A percentile compares a stretch with the other conserved stretches of the same genome.
phyloP scores from a whole-genome alignment of 2,797 vertebrate species.

The Crocodylus rhombifer region DNA sequence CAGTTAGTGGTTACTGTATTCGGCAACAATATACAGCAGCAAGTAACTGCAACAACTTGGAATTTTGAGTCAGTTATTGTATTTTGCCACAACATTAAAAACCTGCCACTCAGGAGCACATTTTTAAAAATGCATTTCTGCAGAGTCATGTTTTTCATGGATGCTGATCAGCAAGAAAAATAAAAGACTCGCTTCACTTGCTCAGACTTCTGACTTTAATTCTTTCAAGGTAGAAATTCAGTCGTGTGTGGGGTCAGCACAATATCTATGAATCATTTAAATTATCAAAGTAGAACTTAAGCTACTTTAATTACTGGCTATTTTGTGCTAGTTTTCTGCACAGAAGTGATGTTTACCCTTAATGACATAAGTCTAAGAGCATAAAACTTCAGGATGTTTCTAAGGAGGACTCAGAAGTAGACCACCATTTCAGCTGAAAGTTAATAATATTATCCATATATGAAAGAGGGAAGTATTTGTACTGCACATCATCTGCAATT shows the following conservation, averaged over 20 bases:
- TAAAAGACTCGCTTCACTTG: background rate
- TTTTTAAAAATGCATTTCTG: background rate
- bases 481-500: background rate
- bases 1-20: background rate
- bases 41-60: background rate
- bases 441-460: background rate
- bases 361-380: background rate
- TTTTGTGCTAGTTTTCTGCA: background rate
- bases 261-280: background rate
- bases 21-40: background rate
- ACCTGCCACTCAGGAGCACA: background rate
- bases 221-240: background rate
- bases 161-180: background rate
- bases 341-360: background rate
- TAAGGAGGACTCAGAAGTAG: background rate
- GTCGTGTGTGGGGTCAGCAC: background rate
- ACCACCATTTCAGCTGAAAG: background rate
- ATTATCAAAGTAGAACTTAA: background rate
- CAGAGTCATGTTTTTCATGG: background rate
- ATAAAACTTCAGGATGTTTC: background rate
- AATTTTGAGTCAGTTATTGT: accelerated
- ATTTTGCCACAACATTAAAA: background rate
- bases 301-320: background rate
- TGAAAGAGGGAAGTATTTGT: background rate
- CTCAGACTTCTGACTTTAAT: background rate